Conservation (phyloP, 1,140 invertebrate species). For the Temnothorax curvispinosus region DNA sequence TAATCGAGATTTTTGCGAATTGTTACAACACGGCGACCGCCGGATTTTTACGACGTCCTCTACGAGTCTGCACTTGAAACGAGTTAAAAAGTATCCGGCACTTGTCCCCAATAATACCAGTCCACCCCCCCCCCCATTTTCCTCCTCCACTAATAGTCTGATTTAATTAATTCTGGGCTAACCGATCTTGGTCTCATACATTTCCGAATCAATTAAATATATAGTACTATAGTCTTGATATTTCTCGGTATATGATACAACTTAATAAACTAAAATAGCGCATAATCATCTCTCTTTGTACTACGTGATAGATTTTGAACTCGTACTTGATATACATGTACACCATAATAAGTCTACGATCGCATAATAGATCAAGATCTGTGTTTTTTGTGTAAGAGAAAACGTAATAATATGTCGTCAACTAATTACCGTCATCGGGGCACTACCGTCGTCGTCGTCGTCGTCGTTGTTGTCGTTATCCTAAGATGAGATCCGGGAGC, state of each 20-base stretch:
- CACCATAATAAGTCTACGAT: constrained; percentile 79
- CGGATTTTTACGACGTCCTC: constrained; percentile 69
- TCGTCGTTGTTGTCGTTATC: constrained; percentile 55
- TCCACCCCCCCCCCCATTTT: background rate
- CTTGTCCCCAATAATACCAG: constrained; percentile 70
- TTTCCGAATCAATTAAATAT: constrained; percentile 76
- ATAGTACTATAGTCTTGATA: constrained; percentile 78
- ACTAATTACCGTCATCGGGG: constrained; percentile 68
- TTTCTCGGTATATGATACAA: constrained; percentile 81
- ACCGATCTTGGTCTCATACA: constrained; percentile 75
- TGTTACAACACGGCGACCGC: constrained; percentile 58
- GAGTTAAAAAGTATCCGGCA: constrained; percentile 71
- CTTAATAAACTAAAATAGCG: constrained; percentile 80
- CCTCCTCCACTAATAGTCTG: constrained; percentile 66
- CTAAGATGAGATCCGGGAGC: constrained; percentile 29
- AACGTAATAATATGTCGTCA: constrained; percentile 78
- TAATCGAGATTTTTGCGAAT: constrained; percentile 63
- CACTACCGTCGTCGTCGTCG: constrained; percentile 66
- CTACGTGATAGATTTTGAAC: constrained; percentile 84
- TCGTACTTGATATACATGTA: constrained; percentile 81
- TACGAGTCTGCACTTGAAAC: constrained; percentile 68
- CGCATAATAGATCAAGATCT: constrained; percentile 84
- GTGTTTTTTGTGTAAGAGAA: constrained; percentile 81
- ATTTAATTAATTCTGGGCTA: constrained; percentile 73
- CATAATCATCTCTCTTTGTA: constrained; percentile 85